Conservation (phyloP, 2,888 invertebrate genomes). For the Aphidius colemani region DNA sequence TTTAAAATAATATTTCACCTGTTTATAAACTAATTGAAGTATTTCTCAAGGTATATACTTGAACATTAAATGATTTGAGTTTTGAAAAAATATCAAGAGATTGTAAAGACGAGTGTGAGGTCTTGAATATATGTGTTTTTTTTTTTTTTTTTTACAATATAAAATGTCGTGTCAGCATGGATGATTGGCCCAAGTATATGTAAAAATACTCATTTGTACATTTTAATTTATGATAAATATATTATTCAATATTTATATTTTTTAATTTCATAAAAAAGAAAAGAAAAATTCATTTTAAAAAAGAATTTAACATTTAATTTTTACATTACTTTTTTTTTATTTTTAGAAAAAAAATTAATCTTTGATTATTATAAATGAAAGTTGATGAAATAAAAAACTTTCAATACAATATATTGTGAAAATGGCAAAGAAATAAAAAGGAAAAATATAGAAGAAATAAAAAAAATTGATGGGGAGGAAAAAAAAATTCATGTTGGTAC, state of each 20-base stretch:
- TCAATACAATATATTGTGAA: not conserved
- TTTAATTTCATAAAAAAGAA: not conserved
- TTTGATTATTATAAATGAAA: not conserved
- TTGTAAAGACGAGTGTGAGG: no score
- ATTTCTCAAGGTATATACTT: no score
- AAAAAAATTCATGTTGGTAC: slow-evolving; percentile 19
- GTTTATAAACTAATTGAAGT: no score
- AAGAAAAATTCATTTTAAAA: no score
- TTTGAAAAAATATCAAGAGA: no score
- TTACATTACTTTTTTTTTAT: not conserved
- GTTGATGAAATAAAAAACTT: not conserved
- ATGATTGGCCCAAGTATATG: slow-evolving; percentile 34
- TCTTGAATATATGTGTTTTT: not conserved
- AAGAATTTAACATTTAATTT: not conserved
- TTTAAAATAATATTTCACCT: no score
- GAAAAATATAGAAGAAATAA: slow-evolving; percentile 10
- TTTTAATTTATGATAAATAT: not conserved
- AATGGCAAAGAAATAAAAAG: not conserved
- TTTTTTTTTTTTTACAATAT: slow-evolving; percentile 28
- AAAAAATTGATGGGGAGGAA: not conserved
- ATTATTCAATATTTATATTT: slow-evolving; percentile 1
- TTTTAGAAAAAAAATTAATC: not conserved
- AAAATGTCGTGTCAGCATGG: slow-evolving; percentile 39
- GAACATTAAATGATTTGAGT: no score
- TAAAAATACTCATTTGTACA: slow-evolving; percentile 23